A percentile compares a stretch with the other conserved stretches of the same genome.
These are phyloP conservation scores for Danionella cerebrum DNA, from an alignment of 2,113 vertebrate species.

Conservation along the genomic window DNA sequence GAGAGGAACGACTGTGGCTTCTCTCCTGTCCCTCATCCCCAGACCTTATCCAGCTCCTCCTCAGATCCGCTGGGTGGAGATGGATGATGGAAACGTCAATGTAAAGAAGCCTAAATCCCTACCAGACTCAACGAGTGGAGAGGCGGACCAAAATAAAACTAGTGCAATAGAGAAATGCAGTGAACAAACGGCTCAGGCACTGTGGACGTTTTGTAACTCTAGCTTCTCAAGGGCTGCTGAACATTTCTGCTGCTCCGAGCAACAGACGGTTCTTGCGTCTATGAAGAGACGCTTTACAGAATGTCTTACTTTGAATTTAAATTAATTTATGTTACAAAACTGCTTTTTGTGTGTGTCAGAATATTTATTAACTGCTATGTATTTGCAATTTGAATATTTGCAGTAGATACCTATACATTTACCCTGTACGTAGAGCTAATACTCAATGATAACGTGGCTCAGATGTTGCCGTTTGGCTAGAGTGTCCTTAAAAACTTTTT, in stretches of 20 bases:
- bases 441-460: conserved; percentile 15
- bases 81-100: conserved; percentile 5
- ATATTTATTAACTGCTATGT: conserved; percentile 15
- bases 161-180: conserved; percentile 18
- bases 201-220: conserved; percentile 30
- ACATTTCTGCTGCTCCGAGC: conserved; percentile 56
- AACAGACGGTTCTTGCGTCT: conserved; percentile 29
- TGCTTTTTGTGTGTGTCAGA: conserved; percentile 25
- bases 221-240: conserved; percentile 63
- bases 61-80: conserved; percentile 11
- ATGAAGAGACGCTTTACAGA: conserved; percentile 31
- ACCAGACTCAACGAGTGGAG: background rate
- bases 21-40: conserved; percentile 26
- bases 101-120: conserved; percentile 10
- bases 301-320: background rate
- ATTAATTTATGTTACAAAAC: conserved; percentile 12
- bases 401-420: conserved; percentile 27
- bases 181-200: conserved; percentile 26
- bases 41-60: conserved; percentile 22
- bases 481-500: conserved; percentile 31
- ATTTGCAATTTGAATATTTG: conserved; percentile 29
- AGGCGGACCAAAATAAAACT: background rate
- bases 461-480: conserved; percentile 29
- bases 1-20: conserved; percentile 14
- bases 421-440: conserved; percentile 19